These are phyloP conservation scores for Cebidichthys violaceus DNA, from an alignment of 2,113 vertebrate species.

Conservation along the genomic window DNA sequence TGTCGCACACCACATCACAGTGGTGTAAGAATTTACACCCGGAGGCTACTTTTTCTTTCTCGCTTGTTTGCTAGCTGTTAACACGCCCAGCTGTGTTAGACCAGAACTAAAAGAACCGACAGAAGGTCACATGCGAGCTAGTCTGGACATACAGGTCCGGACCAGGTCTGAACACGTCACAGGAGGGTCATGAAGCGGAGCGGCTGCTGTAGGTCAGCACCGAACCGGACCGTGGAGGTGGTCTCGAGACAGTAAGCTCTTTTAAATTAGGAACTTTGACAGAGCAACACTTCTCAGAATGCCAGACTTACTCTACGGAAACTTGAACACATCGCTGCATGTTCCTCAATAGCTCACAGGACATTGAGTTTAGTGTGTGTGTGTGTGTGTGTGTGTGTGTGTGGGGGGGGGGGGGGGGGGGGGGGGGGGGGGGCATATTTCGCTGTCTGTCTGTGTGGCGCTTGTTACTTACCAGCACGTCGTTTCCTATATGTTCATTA, in stretches of 20 bases:
- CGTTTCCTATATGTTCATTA: not conserved
- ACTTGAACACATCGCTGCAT: not conserved
- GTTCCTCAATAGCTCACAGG: not conserved
- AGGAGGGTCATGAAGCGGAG: not conserved
- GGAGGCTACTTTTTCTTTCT: constrained; percentile 38
- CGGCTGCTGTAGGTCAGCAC: not conserved
- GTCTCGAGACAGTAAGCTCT: not conserved
- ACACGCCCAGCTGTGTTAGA: constrained; percentile 34
- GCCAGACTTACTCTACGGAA: not conserved
- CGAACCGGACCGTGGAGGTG: not conserved
- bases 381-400: not conserved
- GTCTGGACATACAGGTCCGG: not conserved
- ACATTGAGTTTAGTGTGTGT: not conserved
- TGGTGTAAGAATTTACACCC: constrained; percentile 56
- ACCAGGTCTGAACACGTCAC: not conserved
- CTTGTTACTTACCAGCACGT: not conserved
- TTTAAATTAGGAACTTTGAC: constrained; percentile 21
- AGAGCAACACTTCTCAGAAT: not conserved
- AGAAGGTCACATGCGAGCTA: not conserved
- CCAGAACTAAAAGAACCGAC: not conserved
- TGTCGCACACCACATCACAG: constrained; percentile 35
- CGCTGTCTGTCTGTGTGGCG: not conserved
- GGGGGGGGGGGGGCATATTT: not conserved
- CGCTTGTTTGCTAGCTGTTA: constrained; percentile 3
- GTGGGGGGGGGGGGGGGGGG: too few species aligned